Evolutionary conservation across 2,888 invertebrate genomes (phyloP).

Genomic region (Sphaerophoria rueppellii): DNA sequence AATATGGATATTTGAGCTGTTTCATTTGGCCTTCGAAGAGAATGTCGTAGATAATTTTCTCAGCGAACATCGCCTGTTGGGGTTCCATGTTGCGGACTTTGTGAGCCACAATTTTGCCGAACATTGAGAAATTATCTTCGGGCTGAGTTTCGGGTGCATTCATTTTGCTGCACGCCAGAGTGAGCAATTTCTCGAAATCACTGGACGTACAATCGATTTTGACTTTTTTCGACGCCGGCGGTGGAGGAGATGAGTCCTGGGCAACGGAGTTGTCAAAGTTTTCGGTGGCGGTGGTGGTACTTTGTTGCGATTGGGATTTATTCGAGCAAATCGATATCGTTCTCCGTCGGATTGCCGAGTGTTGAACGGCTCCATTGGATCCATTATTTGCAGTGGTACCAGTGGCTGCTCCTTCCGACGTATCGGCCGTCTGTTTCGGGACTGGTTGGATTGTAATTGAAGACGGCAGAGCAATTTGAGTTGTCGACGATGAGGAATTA

Average conservation of each 20-base stretch:
- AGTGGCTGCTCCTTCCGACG: conserved; percentile 25
- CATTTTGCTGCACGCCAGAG: conserved; percentile 79
- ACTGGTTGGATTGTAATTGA: conserved; percentile 68
- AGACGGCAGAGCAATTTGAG: conserved; percentile 60
- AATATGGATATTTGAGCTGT: conserved; percentile 75
- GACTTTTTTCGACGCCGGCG: conserved; percentile 75
- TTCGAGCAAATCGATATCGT: conserved; percentile 61
- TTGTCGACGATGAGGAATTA: conserved; percentile 33
- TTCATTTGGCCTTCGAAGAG: conserved; percentile 82
- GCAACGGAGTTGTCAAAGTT: conserved; percentile 62
- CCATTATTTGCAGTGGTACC: neutral
- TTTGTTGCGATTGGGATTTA: conserved; percentile 55
- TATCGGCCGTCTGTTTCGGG: conserved; percentile 38
- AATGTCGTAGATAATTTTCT: conserved; percentile 81
- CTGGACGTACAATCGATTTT: conserved; percentile 79
- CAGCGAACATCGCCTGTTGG: conserved; percentile 80
- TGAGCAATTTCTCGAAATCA: conserved; percentile 79
- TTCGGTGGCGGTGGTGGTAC: conserved; percentile 12
- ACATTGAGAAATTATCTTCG: conserved; percentile 79
- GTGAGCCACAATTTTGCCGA: conserved; percentile 81
- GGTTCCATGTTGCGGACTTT: conserved; percentile 80
- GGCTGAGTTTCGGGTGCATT: conserved; percentile 75
- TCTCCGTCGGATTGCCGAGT: conserved; percentile 47
- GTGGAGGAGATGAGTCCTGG: conserved; percentile 74
- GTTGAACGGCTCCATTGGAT: conserved; percentile 3